A percentile compares a stretch with the other conserved stretches of the same genome.
Conservation (phyloP, 2,797 vertebrate genomes). For the Glyptemys insculpta region DNA sequence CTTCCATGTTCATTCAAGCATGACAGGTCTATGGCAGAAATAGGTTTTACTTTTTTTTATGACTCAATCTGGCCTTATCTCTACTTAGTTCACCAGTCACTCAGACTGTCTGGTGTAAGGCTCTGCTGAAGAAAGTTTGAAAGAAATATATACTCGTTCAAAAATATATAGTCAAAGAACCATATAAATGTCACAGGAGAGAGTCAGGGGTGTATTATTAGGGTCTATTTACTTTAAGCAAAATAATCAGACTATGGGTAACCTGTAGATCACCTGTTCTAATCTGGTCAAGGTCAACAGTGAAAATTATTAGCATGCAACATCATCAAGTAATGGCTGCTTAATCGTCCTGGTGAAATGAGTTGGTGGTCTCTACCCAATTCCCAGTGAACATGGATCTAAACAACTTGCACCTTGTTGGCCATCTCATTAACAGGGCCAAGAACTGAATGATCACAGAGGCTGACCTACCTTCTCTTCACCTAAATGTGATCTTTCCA, state of each 20-base stretch:
- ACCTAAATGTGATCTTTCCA: neutral
- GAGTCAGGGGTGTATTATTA: neutral
- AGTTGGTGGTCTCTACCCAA: too few relatives aligned
- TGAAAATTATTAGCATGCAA: neutral
- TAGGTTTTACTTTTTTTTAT: slow-evolving; percentile 39
- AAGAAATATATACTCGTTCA: neutral
- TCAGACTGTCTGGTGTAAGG: neutral
- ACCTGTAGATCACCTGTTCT: neutral
- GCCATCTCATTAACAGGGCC: neutral
- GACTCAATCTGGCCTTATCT: slow-evolving; percentile 36
- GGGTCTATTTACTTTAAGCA: neutral
- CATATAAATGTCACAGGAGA: neutral
- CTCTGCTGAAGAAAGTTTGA: slow-evolving; percentile 8
- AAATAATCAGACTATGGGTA: neutral
- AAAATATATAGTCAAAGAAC: neutral
- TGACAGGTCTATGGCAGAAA: slow-evolving; percentile 32
- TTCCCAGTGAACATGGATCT: neutral
- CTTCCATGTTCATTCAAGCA: slow-evolving; percentile 61
- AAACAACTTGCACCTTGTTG: neutral
- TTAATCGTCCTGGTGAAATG: neutral
- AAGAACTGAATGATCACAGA: neutral
- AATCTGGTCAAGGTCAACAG: neutral
- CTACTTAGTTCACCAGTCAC: slow-evolving; percentile 21
- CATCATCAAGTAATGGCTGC: neutral
- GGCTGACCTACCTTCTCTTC: neutral